Percentiles rank a stretch among this genome's conserved stretches.
Evolutionary conservation across 2,797 vertebrate genomes (phyloP).

Genomic region (Threskiornis aethiopicus): DNA sequence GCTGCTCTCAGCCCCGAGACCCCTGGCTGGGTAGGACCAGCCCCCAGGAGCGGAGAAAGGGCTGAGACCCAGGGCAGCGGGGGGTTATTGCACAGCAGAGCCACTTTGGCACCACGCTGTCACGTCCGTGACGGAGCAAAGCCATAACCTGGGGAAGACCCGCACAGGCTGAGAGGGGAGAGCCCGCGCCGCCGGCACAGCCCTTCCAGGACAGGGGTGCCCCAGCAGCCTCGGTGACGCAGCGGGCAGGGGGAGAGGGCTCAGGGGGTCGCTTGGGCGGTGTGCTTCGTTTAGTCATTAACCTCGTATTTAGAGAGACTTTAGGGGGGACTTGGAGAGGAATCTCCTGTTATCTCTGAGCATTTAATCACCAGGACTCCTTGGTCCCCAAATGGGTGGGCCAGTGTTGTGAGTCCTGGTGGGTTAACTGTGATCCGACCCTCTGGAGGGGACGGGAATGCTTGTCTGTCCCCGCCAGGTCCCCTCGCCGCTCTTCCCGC

Average conservation of each 20-base stretch:
- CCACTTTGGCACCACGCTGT: background rate
- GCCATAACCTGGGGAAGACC: accelerated
- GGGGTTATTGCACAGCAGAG: background rate
- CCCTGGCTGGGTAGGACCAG: background rate
- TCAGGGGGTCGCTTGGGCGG: background rate
- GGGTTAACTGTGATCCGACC: background rate
- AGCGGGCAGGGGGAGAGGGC: background rate
- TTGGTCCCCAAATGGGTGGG: background rate
- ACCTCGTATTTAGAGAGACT: background rate
- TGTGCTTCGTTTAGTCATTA: background rate
- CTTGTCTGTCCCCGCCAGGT: background rate
- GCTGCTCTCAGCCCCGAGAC: accelerated
- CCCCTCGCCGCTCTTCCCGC: background rate
- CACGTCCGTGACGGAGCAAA: accelerated
- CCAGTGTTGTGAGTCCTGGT: background rate
- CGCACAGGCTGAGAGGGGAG: background rate
- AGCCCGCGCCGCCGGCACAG: background rate
- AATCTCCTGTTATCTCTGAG: background rate
- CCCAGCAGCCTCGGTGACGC: background rate
- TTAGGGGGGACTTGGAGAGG: background rate
- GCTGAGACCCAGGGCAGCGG: background rate
- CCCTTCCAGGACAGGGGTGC: background rate
- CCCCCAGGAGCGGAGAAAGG: background rate
- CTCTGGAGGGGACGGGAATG: background rate
- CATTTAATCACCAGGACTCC: background rate